These are phyloP conservation scores for Gavialis gangeticus DNA, from an alignment of 2,113 vertebrate species.

Conservation along the genomic window DNA sequence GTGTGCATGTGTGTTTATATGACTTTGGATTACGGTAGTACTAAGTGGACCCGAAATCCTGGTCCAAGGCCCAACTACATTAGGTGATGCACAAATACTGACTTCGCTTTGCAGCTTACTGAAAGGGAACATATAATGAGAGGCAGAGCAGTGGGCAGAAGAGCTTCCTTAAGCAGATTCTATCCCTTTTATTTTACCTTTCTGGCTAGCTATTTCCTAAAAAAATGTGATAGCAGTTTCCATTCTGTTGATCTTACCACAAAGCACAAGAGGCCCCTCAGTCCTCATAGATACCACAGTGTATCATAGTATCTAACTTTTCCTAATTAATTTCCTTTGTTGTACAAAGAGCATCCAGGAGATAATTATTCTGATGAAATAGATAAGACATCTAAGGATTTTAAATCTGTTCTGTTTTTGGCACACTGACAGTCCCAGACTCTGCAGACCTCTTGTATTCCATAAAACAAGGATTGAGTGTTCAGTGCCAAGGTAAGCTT, in stretches of 20 bases:
- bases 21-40: neutral
- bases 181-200: neutral
- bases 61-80: neutral
- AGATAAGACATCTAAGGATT: constrained; percentile 51
- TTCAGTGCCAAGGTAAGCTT: neutral
- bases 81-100: rapidly evolving
- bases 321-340: constrained; percentile 75
- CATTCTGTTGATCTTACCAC: constrained; percentile 24
- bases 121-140: neutral
- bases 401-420: constrained; percentile 23
- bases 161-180: constrained; percentile 15
- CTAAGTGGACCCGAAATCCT: neutral
- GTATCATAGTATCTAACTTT: constrained; percentile 53
- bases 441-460: neutral
- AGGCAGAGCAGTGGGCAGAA: neutral
- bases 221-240: neutral
- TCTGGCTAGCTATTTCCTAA: constrained; percentile 1
- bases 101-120: neutral
- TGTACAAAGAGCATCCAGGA: constrained; percentile 34
- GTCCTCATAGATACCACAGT: constrained; percentile 4
- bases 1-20: neutral
- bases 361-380: constrained; percentile 75
- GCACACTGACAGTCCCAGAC: neutral
- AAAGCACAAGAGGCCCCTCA: neutral
- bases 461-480: neutral